phyloP scores from a whole-genome alignment of 2,113 vertebrate genomes.

The Cavia aperea region DNA sequence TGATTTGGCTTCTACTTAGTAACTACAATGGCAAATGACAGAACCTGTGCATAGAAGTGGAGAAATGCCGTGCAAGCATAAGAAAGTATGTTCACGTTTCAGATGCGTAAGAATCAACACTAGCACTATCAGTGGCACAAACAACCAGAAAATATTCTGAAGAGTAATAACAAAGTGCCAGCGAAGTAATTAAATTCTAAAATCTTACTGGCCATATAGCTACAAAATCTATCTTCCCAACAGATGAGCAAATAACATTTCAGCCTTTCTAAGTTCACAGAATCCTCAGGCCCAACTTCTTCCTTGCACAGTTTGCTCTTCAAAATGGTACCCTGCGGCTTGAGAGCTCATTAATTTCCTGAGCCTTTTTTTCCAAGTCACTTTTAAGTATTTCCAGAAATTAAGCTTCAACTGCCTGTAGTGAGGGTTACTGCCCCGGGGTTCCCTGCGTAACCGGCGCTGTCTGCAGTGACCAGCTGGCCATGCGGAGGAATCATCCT shows the following conservation, averaged over 20 bases:
- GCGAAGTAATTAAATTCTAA: constrained; percentile 23
- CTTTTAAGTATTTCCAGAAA: constrained; percentile 14
- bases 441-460: neutral
- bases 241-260: neutral
- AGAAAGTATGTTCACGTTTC: neutral
- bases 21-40: neutral
- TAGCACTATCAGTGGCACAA: neutral
- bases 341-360: neutral
- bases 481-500: neutral
- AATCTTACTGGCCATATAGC: neutral
- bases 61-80: neutral
- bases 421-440: neutral
- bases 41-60: neutral
- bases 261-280: neutral
- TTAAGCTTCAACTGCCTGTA: neutral
- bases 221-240: neutral
- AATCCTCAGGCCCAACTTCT: neutral
- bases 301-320: neutral
- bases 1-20: neutral
- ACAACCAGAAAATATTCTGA: neutral
- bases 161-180: neutral
- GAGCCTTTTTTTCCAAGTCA: neutral
- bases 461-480: neutral
- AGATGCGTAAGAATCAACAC: neutral
- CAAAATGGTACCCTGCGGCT: neutral